These are phyloP conservation scores for Tolmerus cingulatus DNA, from an alignment of 2,888 invertebrate species.

Conservation along the genomic window DNA sequence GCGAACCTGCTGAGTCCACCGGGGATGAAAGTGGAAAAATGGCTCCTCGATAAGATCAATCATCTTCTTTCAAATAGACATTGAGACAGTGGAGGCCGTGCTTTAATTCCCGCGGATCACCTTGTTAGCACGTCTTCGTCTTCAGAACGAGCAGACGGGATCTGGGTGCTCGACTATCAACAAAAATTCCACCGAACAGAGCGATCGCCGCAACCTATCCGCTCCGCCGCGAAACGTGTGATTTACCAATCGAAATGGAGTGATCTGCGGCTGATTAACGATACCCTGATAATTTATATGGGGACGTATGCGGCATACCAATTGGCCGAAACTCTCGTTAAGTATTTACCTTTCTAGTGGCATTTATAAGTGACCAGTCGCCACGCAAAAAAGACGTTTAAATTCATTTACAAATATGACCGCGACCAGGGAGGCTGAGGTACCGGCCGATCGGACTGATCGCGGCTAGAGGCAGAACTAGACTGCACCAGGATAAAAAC, in stretches of 20 bases:
- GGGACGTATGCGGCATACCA: neutral
- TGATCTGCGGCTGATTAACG: neutral
- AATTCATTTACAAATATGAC: slow-evolving; percentile 20
- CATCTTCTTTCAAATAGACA: neutral
- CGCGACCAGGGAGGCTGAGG: neutral
- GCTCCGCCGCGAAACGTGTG: neutral
- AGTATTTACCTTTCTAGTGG: neutral
- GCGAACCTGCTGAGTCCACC: neutral
- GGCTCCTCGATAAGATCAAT: neutral
- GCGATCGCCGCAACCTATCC: neutral
- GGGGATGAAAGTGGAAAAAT: neutral
- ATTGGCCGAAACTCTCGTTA: slow-evolving; percentile 1
- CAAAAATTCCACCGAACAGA: neutral
- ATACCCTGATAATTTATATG: slow-evolving; percentile 12
- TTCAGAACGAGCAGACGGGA: neutral
- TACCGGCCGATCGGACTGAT: neutral
- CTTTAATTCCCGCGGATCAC: neutral
- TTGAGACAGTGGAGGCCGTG: neutral
- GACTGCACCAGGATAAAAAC: slow-evolving; percentile 10
- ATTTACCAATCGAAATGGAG: slow-evolving; percentile 26
- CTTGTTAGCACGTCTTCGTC: neutral
- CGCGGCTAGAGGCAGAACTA: neutral
- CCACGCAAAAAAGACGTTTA: neutral
- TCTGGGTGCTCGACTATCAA: neutral
- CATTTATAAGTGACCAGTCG: neutral